Percentiles rank a stretch among this genome's conserved stretches.
These are phyloP conservation scores for Dioctria linearis DNA, from an alignment of 2,888 invertebrate species.

Conservation along the genomic window DNA sequence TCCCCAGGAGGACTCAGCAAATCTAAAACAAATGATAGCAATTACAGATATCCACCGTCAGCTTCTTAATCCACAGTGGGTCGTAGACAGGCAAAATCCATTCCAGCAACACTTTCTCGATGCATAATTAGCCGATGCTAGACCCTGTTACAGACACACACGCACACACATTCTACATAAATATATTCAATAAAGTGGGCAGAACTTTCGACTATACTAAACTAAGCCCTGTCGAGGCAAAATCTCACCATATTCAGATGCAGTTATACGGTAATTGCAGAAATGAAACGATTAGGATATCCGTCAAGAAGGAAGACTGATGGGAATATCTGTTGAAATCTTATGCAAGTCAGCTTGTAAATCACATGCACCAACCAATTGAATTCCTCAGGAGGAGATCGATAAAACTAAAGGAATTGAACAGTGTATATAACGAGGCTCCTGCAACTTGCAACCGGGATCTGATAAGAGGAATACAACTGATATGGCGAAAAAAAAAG, in stretches of 20 bases:
- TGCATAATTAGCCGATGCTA: conserved; percentile 47
- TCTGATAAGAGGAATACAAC: background rate
- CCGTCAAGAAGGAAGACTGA: background rate
- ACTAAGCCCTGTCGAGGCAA: background rate
- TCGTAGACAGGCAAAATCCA: conserved; percentile 20
- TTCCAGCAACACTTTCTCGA: conserved; percentile 9
- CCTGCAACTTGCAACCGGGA: background rate
- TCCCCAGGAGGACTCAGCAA: conserved; percentile 8
- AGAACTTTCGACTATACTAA: background rate
- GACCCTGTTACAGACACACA: background rate
- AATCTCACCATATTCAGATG: background rate
- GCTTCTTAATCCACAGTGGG: conserved; percentile 32
- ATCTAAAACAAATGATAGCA: conserved; percentile 51
- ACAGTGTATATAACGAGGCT: too few species aligned
- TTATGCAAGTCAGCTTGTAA: background rate
- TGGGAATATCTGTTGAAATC: conserved; percentile 28
- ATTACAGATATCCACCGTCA: conserved; percentile 39
- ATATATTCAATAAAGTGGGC: conserved; percentile 1
- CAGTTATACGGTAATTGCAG: conserved; percentile 28
- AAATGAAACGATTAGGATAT: conserved; percentile 36
- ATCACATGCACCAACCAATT: too few species aligned
- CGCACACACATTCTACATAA: too few species aligned
- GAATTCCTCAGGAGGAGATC: too few species aligned
- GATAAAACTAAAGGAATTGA: too few species aligned
- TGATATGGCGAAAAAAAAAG: conserved; percentile 1